Conservation (phyloP, 64 coral and sea anemone genomes). For the Montipora cactus region DNA sequence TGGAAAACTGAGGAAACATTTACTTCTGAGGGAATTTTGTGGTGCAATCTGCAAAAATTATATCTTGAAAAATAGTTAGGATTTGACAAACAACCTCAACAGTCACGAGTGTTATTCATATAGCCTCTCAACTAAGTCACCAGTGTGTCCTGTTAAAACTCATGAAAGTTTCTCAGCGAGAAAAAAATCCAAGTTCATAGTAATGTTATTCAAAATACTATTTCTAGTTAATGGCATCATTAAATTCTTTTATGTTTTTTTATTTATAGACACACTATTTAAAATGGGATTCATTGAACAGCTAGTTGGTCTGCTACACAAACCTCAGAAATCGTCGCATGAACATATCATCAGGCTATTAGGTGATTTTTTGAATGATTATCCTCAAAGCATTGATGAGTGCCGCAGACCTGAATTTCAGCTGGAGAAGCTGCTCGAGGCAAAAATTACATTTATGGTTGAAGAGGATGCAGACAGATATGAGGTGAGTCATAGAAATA, state of each 20-base stretch:
- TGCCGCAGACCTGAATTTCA: constrained; percentile 69
- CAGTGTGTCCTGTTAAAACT: too few species aligned
- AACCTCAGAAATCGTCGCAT: constrained; percentile 61
- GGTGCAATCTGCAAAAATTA: too few species aligned
- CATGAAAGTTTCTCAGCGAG: too few species aligned
- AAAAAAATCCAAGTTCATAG: too few species aligned
- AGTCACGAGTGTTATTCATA: too few species aligned
- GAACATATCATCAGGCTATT: constrained; percentile 62
- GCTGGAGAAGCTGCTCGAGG: constrained; percentile 43
- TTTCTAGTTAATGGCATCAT: too few species aligned
- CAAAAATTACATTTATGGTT: constrained; percentile 31
- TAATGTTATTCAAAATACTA: too few species aligned
- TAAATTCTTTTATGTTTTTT: not conserved
- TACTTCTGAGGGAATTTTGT: too few species aligned
- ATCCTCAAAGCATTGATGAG: constrained; percentile 67
- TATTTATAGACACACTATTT: constrained; percentile 62
- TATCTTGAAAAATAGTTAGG: too few species aligned
- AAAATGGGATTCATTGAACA: constrained; percentile 92
- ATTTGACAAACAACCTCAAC: too few species aligned
- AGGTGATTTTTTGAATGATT: constrained; percentile 30
- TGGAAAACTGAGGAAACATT: too few species aligned
- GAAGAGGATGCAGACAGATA: constrained; percentile 68
- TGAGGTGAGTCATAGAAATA: constrained; percentile 32
- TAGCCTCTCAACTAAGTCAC: too few species aligned
- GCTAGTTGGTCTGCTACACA: constrained; percentile 58